These are phyloP conservation scores for Diadumene lineata DNA, from an alignment of 92 coral and sea anemone genomes.

Conservation along the genomic window DNA sequence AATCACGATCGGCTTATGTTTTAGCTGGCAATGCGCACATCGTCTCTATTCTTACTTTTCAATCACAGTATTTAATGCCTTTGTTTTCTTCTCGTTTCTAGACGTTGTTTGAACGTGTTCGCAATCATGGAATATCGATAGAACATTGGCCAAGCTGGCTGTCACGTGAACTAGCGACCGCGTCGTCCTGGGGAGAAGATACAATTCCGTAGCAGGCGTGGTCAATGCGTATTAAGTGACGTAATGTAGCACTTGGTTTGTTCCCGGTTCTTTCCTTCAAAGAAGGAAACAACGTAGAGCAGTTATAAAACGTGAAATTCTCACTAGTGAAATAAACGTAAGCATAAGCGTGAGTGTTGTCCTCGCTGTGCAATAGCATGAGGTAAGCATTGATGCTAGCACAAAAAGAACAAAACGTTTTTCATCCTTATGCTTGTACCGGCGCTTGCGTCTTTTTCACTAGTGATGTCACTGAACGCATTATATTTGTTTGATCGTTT, in stretches of 20 bases:
- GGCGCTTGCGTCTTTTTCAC: too few species aligned
- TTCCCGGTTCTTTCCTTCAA: not conserved
- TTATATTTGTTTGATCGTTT: too few species aligned
- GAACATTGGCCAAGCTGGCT: conserved; percentile 99
- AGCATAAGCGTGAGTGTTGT: too few species aligned
- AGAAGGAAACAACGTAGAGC: not conserved
- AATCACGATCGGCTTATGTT: not conserved
- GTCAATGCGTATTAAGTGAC: not conserved
- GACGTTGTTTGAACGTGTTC: conserved; percentile 82
- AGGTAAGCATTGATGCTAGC: too few species aligned
- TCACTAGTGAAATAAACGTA: not conserved
- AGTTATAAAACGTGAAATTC: not conserved
- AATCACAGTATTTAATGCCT: too few species aligned
- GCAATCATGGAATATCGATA: conserved; percentile 76
- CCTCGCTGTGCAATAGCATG: too few species aligned
- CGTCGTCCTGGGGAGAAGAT: conserved; percentile 35
- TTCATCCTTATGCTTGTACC: too few species aligned
- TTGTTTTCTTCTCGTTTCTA: conserved; percentile 11
- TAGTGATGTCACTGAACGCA: too few species aligned
- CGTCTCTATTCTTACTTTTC: too few species aligned
- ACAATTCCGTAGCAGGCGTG: not conserved
- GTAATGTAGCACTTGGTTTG: not conserved
- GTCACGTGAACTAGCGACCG: conserved; percentile 86
- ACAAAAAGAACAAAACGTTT: too few species aligned
- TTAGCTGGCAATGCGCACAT: not conserved